Base-by-base conservation (phyloP, 2,113 vertebrate genomes). In the Hippocampus mohnikei region DNA sequence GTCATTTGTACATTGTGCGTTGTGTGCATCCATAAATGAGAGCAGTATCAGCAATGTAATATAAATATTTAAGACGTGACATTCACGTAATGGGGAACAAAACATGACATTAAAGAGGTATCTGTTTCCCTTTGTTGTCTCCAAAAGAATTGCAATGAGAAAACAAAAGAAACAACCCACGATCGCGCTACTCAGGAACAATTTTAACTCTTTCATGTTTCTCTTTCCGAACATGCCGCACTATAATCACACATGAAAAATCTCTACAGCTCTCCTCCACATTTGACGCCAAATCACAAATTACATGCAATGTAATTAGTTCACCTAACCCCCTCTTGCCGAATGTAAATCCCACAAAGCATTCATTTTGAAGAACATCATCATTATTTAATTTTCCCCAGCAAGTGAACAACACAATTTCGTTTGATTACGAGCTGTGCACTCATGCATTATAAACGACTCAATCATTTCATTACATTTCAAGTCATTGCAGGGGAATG, bases 361-460 rank as follows among this genome's bases (percentile, higher is more conserved):
- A 86, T 87, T 85, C 75, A 71, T 90, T 87, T 84, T 84, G 79
- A 85, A 85, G 84, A 81, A 87, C 87, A 85, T 87, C 78, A 84
- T 88, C 84, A 88, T 88, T 87, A 88, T 87, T 90, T 85, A 77
- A 90, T 85, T 84, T 78, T 84, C 81, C 69, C 79, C 72, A 16
- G 81, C 74, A 83, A 88, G 79, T 87, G 84, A 88, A 85, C 84
- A 90, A 88, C 87, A 88, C 84, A 82, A 85, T 88, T 90, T 84
- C 56, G 58, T 85, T 90, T 90, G 87, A 90, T 90, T 88, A 85
- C 84, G 82, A 87, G 84, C 84, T 75, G 67, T 72, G 80, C 81
- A 74, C 80, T 90, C 87, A 83, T 90, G 85, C 84, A 88, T 90
- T 88, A 88, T 88, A 80, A 87, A 90, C 78, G 52, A 85, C 80